Evolutionary conservation across 23 tunicate species (phyloP).

Genomic region (Halocynthia aurantium): DNA sequence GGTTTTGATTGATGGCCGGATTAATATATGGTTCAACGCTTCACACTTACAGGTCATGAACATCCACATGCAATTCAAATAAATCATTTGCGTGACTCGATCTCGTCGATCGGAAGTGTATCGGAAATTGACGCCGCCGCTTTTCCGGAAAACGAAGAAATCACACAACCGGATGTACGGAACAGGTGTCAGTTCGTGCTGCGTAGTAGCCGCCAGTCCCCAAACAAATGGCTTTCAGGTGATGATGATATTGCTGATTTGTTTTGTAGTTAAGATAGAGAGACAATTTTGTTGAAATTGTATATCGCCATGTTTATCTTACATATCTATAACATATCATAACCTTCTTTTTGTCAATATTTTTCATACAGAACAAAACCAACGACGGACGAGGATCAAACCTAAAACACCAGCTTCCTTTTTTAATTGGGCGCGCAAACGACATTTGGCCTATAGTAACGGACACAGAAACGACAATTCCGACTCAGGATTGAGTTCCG

Average conservation of each 20-base stretch:
- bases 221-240: neutral
- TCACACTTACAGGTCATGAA: constrained; percentile 28
- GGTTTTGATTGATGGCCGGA: too few relatives aligned
- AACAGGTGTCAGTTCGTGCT: constrained; percentile 21
- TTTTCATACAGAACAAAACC: neutral
- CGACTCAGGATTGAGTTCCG: constrained; percentile 21
- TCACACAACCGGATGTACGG: constrained; percentile 11
- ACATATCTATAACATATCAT: neutral
- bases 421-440: constrained; percentile 39
- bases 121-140: constrained; percentile 8
- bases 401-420: constrained; percentile 16
- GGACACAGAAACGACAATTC: constrained; percentile 19
- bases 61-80: constrained; percentile 38
- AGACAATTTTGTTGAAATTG: neutral
- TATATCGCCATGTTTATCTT: neutral
- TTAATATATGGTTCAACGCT: too few relatives aligned
- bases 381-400: constrained; percentile 17
- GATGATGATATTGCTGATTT: constrained; percentile 6
- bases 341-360: too few relatives aligned
- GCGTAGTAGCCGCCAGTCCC: neutral
- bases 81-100: constrained; percentile 29
- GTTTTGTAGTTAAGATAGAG: neutral
- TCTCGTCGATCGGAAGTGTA: constrained; percentile 18
- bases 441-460: constrained; percentile 4
- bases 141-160: constrained; percentile 1